These are phyloP conservation scores for Trachelus iudaicus DNA, from an alignment of 2,888 invertebrate genomes.

Conservation along the genomic window DNA sequence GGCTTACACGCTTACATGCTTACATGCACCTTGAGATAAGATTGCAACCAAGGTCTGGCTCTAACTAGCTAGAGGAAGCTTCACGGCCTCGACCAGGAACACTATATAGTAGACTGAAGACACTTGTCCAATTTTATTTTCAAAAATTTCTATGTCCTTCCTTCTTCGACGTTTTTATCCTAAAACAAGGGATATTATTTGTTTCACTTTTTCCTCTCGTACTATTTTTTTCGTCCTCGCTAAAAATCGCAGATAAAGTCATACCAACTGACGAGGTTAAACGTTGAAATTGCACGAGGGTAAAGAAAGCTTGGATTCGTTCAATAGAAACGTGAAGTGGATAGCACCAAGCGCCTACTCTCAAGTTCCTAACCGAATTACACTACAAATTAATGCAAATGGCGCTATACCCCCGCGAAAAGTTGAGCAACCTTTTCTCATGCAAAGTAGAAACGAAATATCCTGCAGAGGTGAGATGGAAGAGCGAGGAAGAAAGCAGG, in stretches of 20 bases:
- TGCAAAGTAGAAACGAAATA: conserved; percentile 5
- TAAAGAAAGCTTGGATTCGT: background rate
- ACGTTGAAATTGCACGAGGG: background rate
- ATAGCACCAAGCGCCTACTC: background rate
- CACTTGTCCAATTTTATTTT: too few relatives aligned
- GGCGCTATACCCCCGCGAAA: background rate
- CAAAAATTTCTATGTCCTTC: too few relatives aligned
- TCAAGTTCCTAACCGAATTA: conserved; percentile 3
- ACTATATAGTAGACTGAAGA: too few relatives aligned
- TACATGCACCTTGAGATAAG: conserved; percentile 40
- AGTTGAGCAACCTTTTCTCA: conserved; percentile 1
- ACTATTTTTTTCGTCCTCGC: too few relatives aligned
- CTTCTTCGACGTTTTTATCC: too few relatives aligned
- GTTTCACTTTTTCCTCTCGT: too few relatives aligned
- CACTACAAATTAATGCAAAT: conserved; percentile 9
- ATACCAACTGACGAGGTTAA: background rate
- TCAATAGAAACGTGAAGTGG: background rate
- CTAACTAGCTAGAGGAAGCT: conserved; percentile 23
- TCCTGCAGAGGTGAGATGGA: background rate
- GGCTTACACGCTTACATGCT: conserved; percentile 27
- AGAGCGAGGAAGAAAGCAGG: background rate
- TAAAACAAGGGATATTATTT: too few relatives aligned
- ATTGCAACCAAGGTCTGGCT: conserved; percentile 41
- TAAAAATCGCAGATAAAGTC: too few relatives aligned
- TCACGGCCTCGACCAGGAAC: too few relatives aligned